Evolutionary conservation across 2,797 vertebrate species (phyloP).

Genomic region (Linurgus olivaceus): DNA sequence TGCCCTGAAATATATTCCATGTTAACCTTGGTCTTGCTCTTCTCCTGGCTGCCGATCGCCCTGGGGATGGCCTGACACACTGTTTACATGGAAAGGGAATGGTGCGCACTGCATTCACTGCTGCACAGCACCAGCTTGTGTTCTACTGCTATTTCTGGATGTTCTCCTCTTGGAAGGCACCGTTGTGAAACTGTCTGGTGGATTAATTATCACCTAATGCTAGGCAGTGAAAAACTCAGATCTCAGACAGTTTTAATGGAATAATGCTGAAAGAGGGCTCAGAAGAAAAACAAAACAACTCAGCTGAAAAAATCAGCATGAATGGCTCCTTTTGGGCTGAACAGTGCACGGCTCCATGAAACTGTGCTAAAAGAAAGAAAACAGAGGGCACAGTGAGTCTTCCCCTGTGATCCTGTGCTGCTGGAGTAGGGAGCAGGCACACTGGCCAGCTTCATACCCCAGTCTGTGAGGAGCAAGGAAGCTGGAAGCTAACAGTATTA

Average conservation of each 20-base stretch:
- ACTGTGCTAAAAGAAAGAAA: neutral
- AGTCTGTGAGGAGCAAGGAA: neutral
- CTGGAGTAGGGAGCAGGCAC: neutral
- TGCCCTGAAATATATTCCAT: neutral
- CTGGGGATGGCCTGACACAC: neutral
- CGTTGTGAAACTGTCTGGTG: neutral
- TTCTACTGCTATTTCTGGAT: constrained; percentile 28
- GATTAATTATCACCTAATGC: constrained; percentile 27
- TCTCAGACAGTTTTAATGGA: constrained; percentile 33
- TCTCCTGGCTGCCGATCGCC: neutral
- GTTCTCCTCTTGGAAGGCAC: constrained; percentile 14
- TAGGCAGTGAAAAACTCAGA: constrained; percentile 9
- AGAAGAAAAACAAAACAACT: constrained; percentile 23
- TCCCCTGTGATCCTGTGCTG: neutral
- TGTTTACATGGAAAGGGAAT: neutral
- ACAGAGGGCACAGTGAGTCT: neutral
- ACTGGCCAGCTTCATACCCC: neutral
- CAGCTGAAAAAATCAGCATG: constrained; percentile 21
- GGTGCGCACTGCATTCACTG: neutral
- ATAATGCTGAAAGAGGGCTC: constrained; percentile 34
- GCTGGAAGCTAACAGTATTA: neutral
- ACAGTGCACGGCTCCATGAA: neutral
- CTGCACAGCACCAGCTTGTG: neutral
- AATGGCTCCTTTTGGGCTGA: constrained; percentile 1
- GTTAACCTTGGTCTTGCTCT: neutral